Base-by-base conservation (phyloP, 2,888 invertebrate species). In the Lepidochrysops patricia region DNA sequence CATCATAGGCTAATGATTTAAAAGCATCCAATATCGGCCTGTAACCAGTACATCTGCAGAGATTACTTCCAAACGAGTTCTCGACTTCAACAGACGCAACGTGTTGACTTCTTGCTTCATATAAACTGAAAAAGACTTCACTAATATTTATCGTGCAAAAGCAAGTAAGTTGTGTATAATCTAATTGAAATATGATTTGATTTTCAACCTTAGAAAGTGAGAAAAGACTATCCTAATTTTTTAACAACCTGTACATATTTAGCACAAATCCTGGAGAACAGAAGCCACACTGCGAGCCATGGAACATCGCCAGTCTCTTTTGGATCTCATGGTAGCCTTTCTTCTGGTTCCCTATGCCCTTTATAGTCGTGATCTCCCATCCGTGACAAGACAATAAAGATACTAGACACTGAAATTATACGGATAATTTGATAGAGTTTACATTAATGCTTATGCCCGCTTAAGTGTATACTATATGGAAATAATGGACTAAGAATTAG, bases 41-140 rank as follows among this genome's bases (percentile, higher is more conserved):
- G 72, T 95, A 95, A 0, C 95, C 95, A 0, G 95, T 95, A 69
- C 95, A 96, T 60, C 95, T 90, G 67, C 95, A 95, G 37, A 95
- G 92, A 67, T 95, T 94, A 54, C 94, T 90, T 6, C 94, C 95
- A 69, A 95, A 94, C 0, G 93, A 91, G 70, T 94, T 93, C 75
- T 95, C 95, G 9, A 95, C 89, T 69, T 94, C 92, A 66, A 90
- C 82, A 85, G 91, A 91, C 0, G 92, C 91, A n/a, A 93, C 68
- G 19, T 84, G 79, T 63, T 73, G 76, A 29, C 90, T 87, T 62
- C 90, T 90, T 0, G 83, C 77, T 72, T 90, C 79, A 43, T 90
- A 74, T 32, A 92, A 69, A 34, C 91, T 91, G 73, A 77, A 34
- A 34, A 9, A 4, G 0, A 34, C 7, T 43, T 43, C 12, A 43